A percentile compares a stretch with the other conserved stretches of the same genome.
phyloP scores from a whole-genome alignment of 2,797 vertebrate species.

The Sebastolobus altivelis region DNA sequence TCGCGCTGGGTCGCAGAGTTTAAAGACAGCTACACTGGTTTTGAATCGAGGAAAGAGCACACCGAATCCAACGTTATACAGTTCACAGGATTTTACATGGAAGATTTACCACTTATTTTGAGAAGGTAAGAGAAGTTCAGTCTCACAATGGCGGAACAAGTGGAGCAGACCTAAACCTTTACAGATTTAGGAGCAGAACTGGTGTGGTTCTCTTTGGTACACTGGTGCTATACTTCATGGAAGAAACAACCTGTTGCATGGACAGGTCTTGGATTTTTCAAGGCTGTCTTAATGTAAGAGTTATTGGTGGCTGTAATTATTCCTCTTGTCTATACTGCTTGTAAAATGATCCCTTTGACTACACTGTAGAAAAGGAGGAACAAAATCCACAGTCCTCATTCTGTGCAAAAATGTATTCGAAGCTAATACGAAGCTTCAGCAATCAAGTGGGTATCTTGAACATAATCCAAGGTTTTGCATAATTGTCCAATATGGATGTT shows the following conservation, averaged over 20 bases:
- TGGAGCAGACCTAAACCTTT: conserved; percentile 27
- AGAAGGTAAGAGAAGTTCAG: conserved; percentile 15
- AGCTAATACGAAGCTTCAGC: not conserved
- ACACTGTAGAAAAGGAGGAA: not conserved
- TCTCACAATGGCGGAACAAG: conserved; percentile 19
- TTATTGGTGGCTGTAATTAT: not conserved
- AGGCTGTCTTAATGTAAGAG: not conserved
- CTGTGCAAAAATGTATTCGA: not conserved
- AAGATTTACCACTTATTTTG: conserved; percentile 23
- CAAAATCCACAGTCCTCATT: not conserved
- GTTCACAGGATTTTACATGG: conserved; percentile 26
- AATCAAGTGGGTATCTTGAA: not conserved
- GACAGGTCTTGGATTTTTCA: not conserved
- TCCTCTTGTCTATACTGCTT: not conserved
- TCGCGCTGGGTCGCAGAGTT: not conserved
- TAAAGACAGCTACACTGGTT: not conserved
- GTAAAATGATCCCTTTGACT: not conserved
- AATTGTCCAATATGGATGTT: not conserved
- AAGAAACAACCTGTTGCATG: not conserved
- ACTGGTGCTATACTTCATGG: not conserved
- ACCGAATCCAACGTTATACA: conserved; percentile 7
- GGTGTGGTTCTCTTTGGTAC: not conserved
- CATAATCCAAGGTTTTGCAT: not conserved
- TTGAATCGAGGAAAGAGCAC: conserved; percentile 7
- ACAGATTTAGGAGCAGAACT: conserved; percentile 9